Evolutionary conservation across 1,140 invertebrate genomes (phyloP), one percentile per base, ranked within the genome.

Genomic region (Meloidogyne hapla): DNA sequence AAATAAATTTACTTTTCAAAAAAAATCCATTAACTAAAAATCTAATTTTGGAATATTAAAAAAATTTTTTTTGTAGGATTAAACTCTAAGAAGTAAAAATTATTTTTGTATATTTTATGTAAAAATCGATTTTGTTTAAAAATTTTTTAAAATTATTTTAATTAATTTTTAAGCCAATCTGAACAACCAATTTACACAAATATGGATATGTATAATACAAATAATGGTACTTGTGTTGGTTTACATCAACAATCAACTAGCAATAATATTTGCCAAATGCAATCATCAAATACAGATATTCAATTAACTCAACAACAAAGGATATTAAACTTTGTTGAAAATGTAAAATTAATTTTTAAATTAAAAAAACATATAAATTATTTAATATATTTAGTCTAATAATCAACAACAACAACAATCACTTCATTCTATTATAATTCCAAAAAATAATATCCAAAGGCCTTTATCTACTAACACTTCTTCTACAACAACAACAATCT

Each of bases 191-290:
- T 73, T 64, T 73, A 73, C 48, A 73, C 71, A 28, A 73, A 63
- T 40, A 62, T 73, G 71, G 71, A 73, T 61, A 73, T 73, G 71
- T 73, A 73, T 64, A 63, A 38, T 61, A n/a, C 71, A 64, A 56
- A 56, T 56, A 21, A 42, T 42, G 13, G 13, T 42, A 13, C 1
- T 56, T 56, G 48, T 56, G 8, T 56, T 56, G 48, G n/a, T 56
- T 56, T 56, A 56, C 48, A 56, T 56, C 48, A 56, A n/a, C 48
- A 56, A 56, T n/a, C 48, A n/a, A 8, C n/a, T 56, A 56, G 23
- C 42, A 38, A 56, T 56, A 56, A 48, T 40, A 25, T 45, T 15
- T 18, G 33, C 68, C 38, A 23, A 69, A 26, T n/a, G 13, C 69
- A 25, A 12, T 33, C 69, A 10, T 10, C 64, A 66, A 66, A 66